phyloP scores from a whole-genome alignment of 1,140 invertebrate species.

The Trachelipus rathkii region DNA sequence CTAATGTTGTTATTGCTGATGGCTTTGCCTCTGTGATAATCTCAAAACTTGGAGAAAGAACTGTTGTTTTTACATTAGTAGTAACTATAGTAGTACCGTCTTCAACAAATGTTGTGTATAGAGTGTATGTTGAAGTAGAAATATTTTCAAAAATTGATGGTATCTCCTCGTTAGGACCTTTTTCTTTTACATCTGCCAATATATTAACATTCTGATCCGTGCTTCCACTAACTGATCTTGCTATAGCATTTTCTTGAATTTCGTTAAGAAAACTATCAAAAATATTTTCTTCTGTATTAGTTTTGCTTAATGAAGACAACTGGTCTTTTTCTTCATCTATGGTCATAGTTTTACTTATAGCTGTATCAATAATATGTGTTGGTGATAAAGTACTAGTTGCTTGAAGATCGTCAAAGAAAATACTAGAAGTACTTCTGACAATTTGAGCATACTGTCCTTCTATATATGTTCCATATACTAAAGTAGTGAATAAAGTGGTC shows the following conservation, averaged over 20 bases:
- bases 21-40: conserved; percentile 8
- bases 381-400: background rate
- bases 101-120: conserved; percentile 83
- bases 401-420: conserved; percentile 46
- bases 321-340: no score
- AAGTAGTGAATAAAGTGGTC: conserved; percentile 55
- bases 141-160: background rate
- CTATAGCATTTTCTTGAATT: conserved; percentile 49
- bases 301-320: no score
- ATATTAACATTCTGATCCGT: conserved; percentile 46
- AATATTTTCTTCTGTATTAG: conserved; percentile 46
- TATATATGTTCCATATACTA: conserved; percentile 56
- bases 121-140: conserved; percentile 57
- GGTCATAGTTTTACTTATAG: no score
- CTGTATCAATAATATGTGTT: no score
- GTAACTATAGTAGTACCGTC: conserved; percentile 70
- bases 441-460: conserved; percentile 56
- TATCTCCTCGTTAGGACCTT: background rate
- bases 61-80: conserved; percentile 29
- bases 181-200: background rate
- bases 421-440: conserved; percentile 55
- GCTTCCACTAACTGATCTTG: conserved; percentile 45
- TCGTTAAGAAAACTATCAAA: conserved; percentile 52
- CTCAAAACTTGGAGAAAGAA: background rate
- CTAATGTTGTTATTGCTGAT: conserved; percentile 73